Evolutionary conservation across 2,113 vertebrate species (phyloP).

Genomic region (Pygoscelis antarcticus): DNA sequence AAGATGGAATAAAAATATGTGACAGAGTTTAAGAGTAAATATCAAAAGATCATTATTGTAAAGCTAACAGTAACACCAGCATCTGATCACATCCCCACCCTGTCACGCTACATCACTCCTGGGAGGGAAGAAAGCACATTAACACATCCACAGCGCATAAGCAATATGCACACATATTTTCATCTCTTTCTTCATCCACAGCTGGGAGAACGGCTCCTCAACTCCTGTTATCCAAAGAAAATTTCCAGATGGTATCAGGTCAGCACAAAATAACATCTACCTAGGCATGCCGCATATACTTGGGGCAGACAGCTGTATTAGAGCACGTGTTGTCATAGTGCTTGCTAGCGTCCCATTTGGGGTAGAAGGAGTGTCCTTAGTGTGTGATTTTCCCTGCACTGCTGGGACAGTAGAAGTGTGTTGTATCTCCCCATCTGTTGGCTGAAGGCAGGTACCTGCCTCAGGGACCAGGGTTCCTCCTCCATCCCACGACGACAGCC

Average conservation of each 20-base stretch:
- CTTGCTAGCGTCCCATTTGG: neutral
- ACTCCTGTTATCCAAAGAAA: neutral
- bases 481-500: accelerated
- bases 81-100: neutral
- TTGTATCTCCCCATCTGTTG: neutral
- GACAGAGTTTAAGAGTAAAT: conserved; percentile 33
- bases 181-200: neutral
- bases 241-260: neutral
- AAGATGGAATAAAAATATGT: conserved; percentile 49
- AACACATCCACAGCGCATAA: neutral
- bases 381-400: neutral
- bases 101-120: neutral
- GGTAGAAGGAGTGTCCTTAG: neutral
- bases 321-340: neutral
- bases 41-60: conserved; percentile 50
- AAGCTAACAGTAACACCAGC: neutral
- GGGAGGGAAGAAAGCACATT: neutral
- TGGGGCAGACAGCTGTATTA: neutral
- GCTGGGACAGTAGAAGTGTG: neutral
- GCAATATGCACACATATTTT: neutral
- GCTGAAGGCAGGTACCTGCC: neutral
- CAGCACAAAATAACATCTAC: neutral
- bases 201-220: neutral
- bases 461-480: neutral
- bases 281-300: neutral